phyloP scores from a whole-genome alignment of 2,113 vertebrate species.

The Opisthocomus hoazin region DNA sequence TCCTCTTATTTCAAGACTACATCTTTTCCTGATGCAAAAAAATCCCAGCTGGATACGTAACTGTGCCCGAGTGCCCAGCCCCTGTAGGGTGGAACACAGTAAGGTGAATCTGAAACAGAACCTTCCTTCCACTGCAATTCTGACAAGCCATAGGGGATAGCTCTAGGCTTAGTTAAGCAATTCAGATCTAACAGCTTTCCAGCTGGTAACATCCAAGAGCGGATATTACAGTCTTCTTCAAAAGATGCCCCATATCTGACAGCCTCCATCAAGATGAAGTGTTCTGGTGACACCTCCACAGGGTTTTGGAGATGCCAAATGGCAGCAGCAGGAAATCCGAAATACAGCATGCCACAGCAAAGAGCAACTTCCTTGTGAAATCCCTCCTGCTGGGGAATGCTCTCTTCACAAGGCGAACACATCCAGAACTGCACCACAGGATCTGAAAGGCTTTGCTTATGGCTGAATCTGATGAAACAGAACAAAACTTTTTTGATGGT shows the following conservation, averaged over 20 bases:
- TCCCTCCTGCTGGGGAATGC: neutral
- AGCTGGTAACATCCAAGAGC: neutral
- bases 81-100: accelerated
- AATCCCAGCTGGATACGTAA: neutral
- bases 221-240: neutral
- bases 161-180: neutral
- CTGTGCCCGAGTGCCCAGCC: neutral
- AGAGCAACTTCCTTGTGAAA: neutral
- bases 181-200: neutral
- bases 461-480: neutral
- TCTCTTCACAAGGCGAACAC: neutral
- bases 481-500: neutral
- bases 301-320: neutral
- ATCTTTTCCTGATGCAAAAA: neutral
- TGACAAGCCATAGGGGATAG: neutral
- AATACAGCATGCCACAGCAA: neutral
- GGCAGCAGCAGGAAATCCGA: neutral
- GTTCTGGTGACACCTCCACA: neutral
- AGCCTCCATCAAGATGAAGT: neutral
- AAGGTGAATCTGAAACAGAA: neutral
- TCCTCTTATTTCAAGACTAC: neutral
- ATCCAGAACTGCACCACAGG: accelerated
- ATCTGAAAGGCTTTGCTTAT: neutral
- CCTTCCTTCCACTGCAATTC: neutral
- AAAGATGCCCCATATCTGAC: neutral